These are phyloP conservation scores for Dryococelus australis DNA, from an alignment of 2,888 invertebrate species.

Conservation along the genomic window DNA sequence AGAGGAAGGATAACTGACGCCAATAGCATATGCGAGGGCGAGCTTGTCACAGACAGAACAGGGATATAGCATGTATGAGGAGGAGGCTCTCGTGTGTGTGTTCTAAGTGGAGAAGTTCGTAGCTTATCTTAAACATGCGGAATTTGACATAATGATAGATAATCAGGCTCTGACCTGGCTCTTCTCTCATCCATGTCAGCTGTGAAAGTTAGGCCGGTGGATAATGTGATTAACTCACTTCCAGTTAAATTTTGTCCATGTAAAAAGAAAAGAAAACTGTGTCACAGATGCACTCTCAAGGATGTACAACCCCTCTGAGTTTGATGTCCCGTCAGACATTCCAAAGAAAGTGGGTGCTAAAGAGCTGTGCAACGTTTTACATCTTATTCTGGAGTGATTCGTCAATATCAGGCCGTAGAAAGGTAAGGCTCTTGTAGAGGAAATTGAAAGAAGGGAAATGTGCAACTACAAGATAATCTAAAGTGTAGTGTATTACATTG, in stretches of 20 bases:
- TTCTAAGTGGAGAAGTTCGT: not conserved
- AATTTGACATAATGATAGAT: not conserved
- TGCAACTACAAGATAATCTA: no score
- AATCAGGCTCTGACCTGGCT: not conserved
- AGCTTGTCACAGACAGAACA: not conserved
- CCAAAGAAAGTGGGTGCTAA: no score
- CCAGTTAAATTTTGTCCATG: not conserved
- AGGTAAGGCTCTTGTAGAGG: no score
- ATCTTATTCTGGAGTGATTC: no score
- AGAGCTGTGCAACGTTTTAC: no score
- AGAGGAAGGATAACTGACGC: not conserved
- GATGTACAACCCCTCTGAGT: not conserved
- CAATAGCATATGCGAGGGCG: not conserved
- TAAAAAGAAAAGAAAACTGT: not conserved
- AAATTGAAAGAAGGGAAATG: no score
- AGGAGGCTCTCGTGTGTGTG: not conserved
- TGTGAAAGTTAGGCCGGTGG: not conserved
- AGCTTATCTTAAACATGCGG: not conserved
- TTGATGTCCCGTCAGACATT: not conserved
- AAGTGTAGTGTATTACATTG: no score
- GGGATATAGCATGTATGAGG: not conserved
- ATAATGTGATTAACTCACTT: not conserved
- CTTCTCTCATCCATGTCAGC: not conserved
- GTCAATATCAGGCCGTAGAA: no score
- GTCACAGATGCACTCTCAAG: not conserved